phyloP scores from a whole-genome alignment of 2,113 vertebrate genomes.

The Carassius carassius region DNA sequence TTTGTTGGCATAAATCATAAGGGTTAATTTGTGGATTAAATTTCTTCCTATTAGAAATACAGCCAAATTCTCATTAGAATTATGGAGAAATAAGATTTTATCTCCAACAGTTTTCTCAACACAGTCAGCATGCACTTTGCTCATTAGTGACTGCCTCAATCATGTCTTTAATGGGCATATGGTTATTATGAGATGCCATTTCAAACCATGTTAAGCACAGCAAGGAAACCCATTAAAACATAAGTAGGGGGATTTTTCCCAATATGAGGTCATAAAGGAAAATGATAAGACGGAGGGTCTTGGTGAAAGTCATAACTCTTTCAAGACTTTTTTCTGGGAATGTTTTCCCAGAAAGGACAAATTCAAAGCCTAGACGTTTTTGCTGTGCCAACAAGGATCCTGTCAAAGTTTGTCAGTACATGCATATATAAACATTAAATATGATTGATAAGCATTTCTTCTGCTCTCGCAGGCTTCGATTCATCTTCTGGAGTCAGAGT shows the following conservation, averaged over 20 bases:
- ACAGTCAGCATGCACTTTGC: constrained; percentile 63
- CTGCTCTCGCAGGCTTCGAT: constrained; percentile 85
- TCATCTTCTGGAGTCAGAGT: constrained; percentile 91
- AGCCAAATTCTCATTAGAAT: constrained; percentile 51
- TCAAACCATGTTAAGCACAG: constrained; percentile 77
- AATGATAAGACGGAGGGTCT: constrained; percentile 50
- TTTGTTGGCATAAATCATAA: constrained; percentile 26
- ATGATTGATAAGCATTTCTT: constrained; percentile 90
- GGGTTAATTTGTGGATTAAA: constrained; percentile 26
- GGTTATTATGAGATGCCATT: constrained; percentile 69
- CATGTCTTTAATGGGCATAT: constrained; percentile 69
- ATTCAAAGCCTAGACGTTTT: not conserved
- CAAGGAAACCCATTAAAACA: constrained; percentile 68
- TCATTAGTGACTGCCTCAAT: constrained; percentile 69
- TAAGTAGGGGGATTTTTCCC: constrained; percentile 52
- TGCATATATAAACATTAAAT: constrained; percentile 83
- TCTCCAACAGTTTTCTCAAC: constrained; percentile 47
- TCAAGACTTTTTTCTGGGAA: not conserved
- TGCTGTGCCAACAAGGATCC: constrained; percentile 35
- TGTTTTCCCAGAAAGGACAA: not conserved
- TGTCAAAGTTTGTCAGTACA: constrained; percentile 80
- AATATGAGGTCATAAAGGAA: constrained; percentile 66
- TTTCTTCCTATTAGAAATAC: constrained; percentile 41
- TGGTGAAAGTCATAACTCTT: constrained; percentile 25
- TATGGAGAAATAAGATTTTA: constrained; percentile 57